Conservation (phyloP, 1,140 invertebrate genomes). For the Lepeophtheirus salmonis region DNA sequence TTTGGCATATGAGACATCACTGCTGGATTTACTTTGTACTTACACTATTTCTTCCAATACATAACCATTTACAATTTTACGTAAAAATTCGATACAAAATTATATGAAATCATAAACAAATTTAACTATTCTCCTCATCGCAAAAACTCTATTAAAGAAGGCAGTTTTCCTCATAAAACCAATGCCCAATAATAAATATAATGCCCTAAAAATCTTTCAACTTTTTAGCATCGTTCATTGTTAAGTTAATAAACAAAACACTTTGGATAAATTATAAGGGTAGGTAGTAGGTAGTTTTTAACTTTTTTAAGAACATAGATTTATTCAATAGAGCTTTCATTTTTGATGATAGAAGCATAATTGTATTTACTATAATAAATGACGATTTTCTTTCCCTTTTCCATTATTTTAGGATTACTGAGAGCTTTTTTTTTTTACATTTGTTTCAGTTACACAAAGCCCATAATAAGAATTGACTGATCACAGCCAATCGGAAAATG, state of each 20-base stretch:
- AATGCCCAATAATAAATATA: constrained; percentile 29
- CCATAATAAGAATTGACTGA: constrained; percentile 68
- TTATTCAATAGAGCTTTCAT: constrained; percentile 83
- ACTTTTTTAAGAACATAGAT: constrained; percentile 62
- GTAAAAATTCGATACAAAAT: no score
- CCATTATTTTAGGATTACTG: constrained; percentile 14
- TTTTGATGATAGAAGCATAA: constrained; percentile 71
- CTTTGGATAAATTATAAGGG: constrained; percentile 87
- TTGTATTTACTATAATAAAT: constrained; percentile 87
- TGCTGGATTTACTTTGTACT: background rate
- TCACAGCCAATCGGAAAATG: constrained; percentile 84
- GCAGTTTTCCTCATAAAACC: constrained; percentile 78
- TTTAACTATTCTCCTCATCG: no score
- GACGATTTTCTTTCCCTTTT: constrained; percentile 62
- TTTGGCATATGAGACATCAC: constrained; percentile 8
- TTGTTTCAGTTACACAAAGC: constrained; percentile 63
- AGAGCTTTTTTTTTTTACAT: constrained; percentile 42
- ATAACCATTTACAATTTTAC: constrained; percentile 73
- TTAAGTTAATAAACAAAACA: constrained; percentile 76
- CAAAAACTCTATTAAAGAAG: constrained; percentile 75
- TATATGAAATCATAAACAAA: no score
- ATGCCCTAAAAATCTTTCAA: constrained; percentile 24
- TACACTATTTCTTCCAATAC: constrained; percentile 60
- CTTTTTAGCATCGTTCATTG: constrained; percentile 74
- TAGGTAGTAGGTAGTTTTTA: constrained; percentile 35